phyloP scores from a whole-genome alignment of 2,113 vertebrate genomes.

The Isichthys henryi region DNA sequence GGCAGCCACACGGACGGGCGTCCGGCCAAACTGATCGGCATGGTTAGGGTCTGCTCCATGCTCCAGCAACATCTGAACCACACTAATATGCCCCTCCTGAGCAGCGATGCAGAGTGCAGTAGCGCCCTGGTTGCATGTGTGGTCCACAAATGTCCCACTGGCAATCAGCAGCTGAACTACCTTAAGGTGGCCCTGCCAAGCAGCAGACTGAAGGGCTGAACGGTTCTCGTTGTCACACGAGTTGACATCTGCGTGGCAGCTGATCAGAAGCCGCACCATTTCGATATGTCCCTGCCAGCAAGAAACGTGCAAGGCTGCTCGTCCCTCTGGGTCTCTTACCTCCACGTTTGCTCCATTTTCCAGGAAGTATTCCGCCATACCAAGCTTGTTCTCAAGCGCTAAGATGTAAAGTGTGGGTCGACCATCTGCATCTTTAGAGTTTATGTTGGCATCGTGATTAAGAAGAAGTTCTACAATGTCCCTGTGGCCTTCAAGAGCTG shows the following conservation, averaged over 20 bases:
- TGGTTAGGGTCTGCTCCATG: slow-evolving; percentile 91
- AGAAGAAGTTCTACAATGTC: slow-evolving; percentile 88
- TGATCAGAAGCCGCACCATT: slow-evolving; percentile 84
- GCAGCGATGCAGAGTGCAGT: slow-evolving; percentile 93
- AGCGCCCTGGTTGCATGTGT: slow-evolving; percentile 92
- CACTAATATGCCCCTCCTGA: slow-evolving; percentile 91
- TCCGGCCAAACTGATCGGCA: slow-evolving; percentile 91
- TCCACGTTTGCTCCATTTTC: slow-evolving; percentile 91
- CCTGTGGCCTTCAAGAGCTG: slow-evolving; percentile 85
- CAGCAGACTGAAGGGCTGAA: slow-evolving; percentile 88
- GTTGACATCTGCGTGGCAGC: slow-evolving; percentile 81
- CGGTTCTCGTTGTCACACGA: slow-evolving; percentile 88
- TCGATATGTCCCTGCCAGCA: slow-evolving; percentile 98
- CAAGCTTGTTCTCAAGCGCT: slow-evolving; percentile 89
- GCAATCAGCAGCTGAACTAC: slow-evolving; percentile 86
- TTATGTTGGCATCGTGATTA: slow-evolving; percentile 79
- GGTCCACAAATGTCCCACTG: slow-evolving; percentile 78
- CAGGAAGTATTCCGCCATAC: slow-evolving; percentile 89
- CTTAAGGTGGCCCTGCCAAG: slow-evolving; percentile 90
- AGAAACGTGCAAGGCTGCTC: slow-evolving; percentile 91
- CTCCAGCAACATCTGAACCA: slow-evolving; percentile 83
- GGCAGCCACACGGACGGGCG: slow-evolving; percentile 89
- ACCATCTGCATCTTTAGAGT: slow-evolving; percentile 89
- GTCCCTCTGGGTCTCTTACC: slow-evolving; percentile 82
- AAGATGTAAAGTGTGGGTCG: slow-evolving; percentile 93